Percentiles rank a stretch among this genome's conserved stretches.
Conservation (phyloP, 2,888 invertebrate genomes). For the Drosophila melanosoma region DNA sequence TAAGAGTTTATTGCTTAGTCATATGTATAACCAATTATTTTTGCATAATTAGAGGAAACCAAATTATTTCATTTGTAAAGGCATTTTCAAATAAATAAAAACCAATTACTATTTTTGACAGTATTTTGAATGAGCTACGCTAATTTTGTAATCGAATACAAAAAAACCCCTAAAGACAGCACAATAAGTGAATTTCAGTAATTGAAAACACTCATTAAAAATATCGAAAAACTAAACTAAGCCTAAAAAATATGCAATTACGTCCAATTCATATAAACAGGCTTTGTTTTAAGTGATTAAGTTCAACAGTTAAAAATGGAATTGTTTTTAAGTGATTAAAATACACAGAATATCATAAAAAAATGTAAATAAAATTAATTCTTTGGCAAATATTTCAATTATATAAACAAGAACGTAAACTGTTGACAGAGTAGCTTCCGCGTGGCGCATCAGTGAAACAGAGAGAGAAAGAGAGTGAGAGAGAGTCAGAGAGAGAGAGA, state of each 20-base stretch:
- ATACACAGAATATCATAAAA: slow-evolving; percentile 37
- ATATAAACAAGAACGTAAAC: slow-evolving; percentile 38
- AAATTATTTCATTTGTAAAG: slow-evolving; percentile 16
- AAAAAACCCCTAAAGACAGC: not conserved
- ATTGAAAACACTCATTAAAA: slow-evolving; percentile 10
- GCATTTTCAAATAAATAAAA: slow-evolving; percentile 10
- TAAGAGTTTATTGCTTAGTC: slow-evolving; percentile 28
- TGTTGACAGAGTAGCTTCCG: slow-evolving; percentile 40
- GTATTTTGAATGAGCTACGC: slow-evolving; percentile 23
- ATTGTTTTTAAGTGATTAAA: slow-evolving; percentile 33
- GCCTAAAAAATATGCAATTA: slow-evolving; percentile 22
- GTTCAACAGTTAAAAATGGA: not conserved
- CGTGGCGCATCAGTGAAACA: slow-evolving; percentile 12
- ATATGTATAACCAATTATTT: slow-evolving; percentile 29
- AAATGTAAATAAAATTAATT: slow-evolving; percentile 56
- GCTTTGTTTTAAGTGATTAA: slow-evolving; percentile 26
- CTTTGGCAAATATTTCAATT: slow-evolving; percentile 64
- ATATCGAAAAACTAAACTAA: slow-evolving; percentile 11
- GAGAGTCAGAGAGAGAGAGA: not conserved
- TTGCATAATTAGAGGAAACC: slow-evolving; percentile 29
- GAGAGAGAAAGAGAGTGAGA: not conserved
- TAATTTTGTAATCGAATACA: slow-evolving; percentile 27
- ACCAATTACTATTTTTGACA: not conserved
- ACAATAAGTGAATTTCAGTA: slow-evolving; percentile 6
- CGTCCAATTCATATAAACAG: slow-evolving; percentile 1